Conservation (phyloP, 2,113 vertebrate species). For the Struthidea cinerea region DNA sequence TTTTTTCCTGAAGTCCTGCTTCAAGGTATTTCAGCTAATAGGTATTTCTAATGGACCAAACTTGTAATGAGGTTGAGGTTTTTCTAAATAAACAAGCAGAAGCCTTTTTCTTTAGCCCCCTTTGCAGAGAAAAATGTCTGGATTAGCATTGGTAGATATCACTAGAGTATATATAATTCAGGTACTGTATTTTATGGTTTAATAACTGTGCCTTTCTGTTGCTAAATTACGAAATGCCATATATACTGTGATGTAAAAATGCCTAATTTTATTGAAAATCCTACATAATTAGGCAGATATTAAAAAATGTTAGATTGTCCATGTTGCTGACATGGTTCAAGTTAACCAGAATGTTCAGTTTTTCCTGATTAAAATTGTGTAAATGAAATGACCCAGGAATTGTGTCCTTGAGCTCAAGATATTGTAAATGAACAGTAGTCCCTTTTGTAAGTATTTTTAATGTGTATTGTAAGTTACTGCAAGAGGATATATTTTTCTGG, state of each 20-base stretch:
- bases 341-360: not conserved
- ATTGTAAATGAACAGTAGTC: conserved; percentile 49
- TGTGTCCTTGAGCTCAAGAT: conserved; percentile 39
- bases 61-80: conserved; percentile 21
- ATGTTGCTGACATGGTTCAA: conserved; percentile 6
- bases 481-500: conserved; percentile 72
- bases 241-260: conserved; percentile 74
- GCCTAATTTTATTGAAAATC: conserved; percentile 52
- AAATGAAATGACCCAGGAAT: conserved; percentile 32
- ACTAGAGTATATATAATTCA: conserved; percentile 47
- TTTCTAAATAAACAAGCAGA: not conserved
- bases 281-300: conserved; percentile 52
- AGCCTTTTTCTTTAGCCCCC: conserved; percentile 22
- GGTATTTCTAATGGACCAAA: conserved; percentile 70
- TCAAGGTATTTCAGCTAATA: conserved; percentile 33
- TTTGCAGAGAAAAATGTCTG: conserved; percentile 53
- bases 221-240: conserved; percentile 73
- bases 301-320: conserved; percentile 40
- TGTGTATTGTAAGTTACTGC: conserved; percentile 60
- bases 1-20: conserved; percentile 44
- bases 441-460: conserved; percentile 72
- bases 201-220: conserved; percentile 82
- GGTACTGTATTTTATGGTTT: conserved; percentile 76
- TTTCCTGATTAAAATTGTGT: conserved; percentile 37
- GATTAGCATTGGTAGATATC: conserved; percentile 24